Base-by-base conservation (phyloP, 2,113 vertebrate species). In the Spizaetus ornatus region DNA sequence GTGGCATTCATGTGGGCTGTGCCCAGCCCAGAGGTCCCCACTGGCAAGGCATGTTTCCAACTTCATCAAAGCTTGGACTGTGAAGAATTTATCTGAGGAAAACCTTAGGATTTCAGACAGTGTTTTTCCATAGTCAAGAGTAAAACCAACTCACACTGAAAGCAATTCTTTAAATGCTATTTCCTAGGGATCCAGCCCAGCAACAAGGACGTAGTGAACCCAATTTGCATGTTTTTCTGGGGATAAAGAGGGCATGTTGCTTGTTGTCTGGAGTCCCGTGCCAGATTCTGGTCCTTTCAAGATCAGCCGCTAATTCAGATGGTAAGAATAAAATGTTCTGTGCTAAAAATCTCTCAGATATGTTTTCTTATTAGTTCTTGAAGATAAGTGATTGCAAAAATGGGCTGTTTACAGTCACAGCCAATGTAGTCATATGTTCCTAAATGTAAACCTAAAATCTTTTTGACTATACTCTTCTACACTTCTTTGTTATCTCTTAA, bases 311-410 rank as follows among this genome's bases (percentile, higher is more conserved):
- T 82, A 61, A 87, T 87, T 96, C 70, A 91, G 74, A 91, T 85
- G 82, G 82, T 89, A 78, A 86, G 88, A 95, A 95, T 94, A 86
- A 94, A 96, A 86, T 80, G 91, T 95, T 88, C 83, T 66, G 59
- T 92, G 63, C 63, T 93, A 84, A 93, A 93, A 84, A 87, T 82
- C 73, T 76, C 70, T 84, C 10, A 26, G 62, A 82, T 89, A 52
- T 48, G 79, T 65, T 88, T 92, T 53, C 93, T 94, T 67, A 80
- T 86, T 90, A 65, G 55, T 53, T 88, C 62, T 82, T 92, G 55
- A 90, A 94, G 77, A 73, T 87, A 93, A 92, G 29, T 63, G 32
- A 63, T 87, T 94, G 84, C 70, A 89, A 76, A 91, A 85, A 0
- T 3, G 26, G 65, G 21, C 81, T 82, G 56, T 93, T 91, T 82